Conservation (phyloP, 1,140 invertebrate species). For the Parasteatoda tepidariorum region DNA sequence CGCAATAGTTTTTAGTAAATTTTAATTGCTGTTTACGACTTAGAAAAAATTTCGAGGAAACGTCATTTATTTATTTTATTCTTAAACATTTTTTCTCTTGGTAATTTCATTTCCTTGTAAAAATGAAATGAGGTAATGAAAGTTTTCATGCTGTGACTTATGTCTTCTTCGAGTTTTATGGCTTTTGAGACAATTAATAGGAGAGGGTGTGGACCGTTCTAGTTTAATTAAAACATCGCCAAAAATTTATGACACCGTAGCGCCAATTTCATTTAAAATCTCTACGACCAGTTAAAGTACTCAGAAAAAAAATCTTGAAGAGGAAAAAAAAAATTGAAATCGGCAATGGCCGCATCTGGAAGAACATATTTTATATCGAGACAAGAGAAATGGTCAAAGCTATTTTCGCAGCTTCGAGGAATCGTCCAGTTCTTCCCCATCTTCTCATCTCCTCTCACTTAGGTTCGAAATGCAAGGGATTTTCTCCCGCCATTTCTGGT, state of each 20-base stretch:
- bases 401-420: constrained; percentile 48
- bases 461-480: not conserved
- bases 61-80: not conserved
- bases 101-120: constrained; percentile 7
- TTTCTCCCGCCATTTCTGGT: not conserved
- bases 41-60: not conserved
- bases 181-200: constrained; percentile 21
- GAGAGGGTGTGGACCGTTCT: not conserved
- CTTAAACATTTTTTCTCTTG: not conserved
- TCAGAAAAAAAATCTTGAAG: not conserved
- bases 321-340: constrained; percentile 21
- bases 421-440: constrained; percentile 30
- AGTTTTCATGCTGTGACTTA: constrained; percentile 32
- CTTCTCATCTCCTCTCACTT: too few species aligned
- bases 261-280: constrained; percentile 48
- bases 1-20: too few species aligned
- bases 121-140: constrained; percentile 41
- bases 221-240: constrained; percentile 50
- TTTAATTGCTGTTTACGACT: too few species aligned
- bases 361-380: constrained; percentile 57
- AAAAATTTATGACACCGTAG: constrained; percentile 37
- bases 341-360: constrained; percentile 54
- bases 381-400: constrained; percentile 57
- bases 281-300: not conserved
- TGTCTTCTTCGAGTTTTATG: constrained; percentile 33